Evolutionary conservation across 2,113 vertebrate genomes (phyloP).

Genomic region (Archocentrus centrarchus): DNA sequence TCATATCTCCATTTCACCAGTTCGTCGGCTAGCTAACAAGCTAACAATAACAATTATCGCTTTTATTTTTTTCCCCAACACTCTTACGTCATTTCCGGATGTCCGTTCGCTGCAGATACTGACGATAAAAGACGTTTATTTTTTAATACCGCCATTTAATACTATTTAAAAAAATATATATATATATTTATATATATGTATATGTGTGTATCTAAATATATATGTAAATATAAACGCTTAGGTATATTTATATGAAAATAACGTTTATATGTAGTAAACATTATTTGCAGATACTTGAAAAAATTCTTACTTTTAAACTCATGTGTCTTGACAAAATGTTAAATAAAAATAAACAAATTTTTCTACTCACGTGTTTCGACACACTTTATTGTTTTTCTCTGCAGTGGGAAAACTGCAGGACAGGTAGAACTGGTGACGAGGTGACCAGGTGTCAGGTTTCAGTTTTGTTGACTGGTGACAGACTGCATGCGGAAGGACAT

Average conservation of each 20-base stretch:
- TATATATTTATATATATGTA: no score
- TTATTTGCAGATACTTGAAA: background rate
- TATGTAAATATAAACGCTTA: background rate
- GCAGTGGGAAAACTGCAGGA: slow-evolving; percentile 13
- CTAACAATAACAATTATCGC: slow-evolving; percentile 84
- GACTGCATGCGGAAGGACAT: background rate
- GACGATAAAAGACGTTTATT: background rate
- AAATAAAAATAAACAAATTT: background rate
- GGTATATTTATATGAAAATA: background rate
- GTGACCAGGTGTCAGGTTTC: slow-evolving; percentile 64
- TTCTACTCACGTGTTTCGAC: background rate
- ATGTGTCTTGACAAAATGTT: background rate
- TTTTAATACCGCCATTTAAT: background rate
- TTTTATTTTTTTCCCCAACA: slow-evolving; percentile 40
- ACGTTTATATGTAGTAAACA: no score
- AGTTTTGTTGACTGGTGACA: background rate
- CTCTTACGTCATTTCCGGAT: slow-evolving; percentile 73
- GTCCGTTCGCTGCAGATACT: background rate
- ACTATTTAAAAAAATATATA: background rate
- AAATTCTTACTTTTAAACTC: background rate
- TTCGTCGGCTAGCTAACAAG: slow-evolving; percentile 73
- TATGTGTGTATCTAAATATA: background rate
- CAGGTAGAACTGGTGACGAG: slow-evolving; percentile 63
- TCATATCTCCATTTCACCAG: slow-evolving; percentile 73
- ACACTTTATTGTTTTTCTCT: background rate